Evolutionary conservation across 2,113 vertebrate species (phyloP).

Genomic region (Gallinago paraguaiae): DNA sequence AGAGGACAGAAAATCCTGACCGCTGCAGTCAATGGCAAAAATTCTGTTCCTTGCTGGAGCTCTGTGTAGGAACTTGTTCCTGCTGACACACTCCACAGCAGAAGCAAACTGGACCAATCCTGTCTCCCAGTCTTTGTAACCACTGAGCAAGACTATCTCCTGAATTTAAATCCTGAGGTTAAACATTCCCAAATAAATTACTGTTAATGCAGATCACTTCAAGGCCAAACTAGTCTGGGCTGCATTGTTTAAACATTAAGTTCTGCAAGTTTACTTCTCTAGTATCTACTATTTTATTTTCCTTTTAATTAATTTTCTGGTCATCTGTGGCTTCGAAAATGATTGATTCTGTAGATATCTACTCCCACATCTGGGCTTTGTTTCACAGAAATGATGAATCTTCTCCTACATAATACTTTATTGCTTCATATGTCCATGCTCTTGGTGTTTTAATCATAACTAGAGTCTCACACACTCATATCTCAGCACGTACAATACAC

Average conservation of each 20-base stretch:
- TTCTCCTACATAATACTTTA: background rate
- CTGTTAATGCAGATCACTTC: background rate
- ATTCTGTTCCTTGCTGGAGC: background rate
- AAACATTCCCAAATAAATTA: constrained; percentile 9
- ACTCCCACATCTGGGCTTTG: background rate
- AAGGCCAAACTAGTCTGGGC: background rate
- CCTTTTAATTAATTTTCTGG: constrained; percentile 14
- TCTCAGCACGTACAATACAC: background rate
- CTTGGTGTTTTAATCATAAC: background rate
- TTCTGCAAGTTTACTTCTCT: background rate
- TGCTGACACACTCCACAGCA: background rate
- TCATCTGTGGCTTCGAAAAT: background rate
- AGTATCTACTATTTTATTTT: background rate
- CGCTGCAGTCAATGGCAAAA: background rate
- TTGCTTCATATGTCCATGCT: background rate
- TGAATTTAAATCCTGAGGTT: background rate
- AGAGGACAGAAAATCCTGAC: background rate
- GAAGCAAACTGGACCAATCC: background rate
- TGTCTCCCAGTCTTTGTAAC: background rate
- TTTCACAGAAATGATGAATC: background rate
- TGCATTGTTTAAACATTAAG: background rate
- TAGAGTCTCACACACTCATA: background rate
- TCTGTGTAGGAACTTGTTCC: background rate
- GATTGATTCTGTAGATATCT: background rate
- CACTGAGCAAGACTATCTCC: background rate